phyloP scores from a whole-genome alignment of 2,888 invertebrate species.

The Oscheius myriophilus region DNA sequence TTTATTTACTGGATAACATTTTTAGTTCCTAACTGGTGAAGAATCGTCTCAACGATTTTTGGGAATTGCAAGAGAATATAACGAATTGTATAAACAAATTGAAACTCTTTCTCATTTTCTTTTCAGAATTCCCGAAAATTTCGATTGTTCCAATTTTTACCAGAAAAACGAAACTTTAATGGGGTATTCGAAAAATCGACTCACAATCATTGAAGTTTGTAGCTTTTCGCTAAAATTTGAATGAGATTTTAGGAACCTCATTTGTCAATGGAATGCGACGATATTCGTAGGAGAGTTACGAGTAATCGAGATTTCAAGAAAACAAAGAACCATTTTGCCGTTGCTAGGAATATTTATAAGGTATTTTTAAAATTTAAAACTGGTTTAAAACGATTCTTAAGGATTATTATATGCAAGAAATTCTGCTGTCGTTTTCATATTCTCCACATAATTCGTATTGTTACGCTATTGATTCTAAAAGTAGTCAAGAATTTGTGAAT shows the following conservation, averaged over 20 bases:
- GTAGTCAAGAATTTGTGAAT: background rate
- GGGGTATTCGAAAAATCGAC: no score
- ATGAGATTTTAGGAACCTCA: background rate
- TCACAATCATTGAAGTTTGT: constrained; percentile 1
- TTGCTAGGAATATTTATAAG: constrained; percentile 18
- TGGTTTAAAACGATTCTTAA: background rate
- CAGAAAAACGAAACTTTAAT: no score
- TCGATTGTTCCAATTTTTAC: no score
- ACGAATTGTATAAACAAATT: no score
- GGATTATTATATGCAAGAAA: constrained; percentile 23
- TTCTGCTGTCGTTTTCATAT: constrained; percentile 10
- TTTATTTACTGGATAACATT: no score
- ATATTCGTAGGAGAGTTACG: constrained; percentile 1
- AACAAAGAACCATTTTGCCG: constrained; percentile 13
- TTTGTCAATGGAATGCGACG: constrained; percentile 10
- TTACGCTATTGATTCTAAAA: constrained; percentile 12
- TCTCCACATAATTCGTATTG: constrained; percentile 15
- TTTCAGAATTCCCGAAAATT: no score
- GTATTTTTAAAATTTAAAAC: background rate
- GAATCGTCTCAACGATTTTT: no score
- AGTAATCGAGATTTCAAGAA: background rate
- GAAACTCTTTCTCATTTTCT: no score
- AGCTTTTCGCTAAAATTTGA: background rate
- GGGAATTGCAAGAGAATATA: no score
- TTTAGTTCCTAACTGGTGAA: no score